Conservation (phyloP, 2,888 invertebrate species). For the Leptothorax acervorum region DNA sequence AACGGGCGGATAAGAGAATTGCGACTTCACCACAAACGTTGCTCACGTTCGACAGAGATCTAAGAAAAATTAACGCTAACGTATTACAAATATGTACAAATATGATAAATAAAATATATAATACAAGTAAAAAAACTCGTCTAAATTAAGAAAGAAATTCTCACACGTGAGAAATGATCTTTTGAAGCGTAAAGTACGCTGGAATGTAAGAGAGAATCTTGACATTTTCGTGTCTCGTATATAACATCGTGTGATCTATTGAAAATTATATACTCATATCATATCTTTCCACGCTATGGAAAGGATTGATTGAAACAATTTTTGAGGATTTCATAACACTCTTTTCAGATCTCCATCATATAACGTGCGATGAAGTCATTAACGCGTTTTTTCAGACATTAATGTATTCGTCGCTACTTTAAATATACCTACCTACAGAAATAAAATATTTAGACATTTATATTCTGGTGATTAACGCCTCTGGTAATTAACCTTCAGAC, state of each 20-base stretch:
- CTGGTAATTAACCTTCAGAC: too few relatives aligned
- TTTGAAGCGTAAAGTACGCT: background rate
- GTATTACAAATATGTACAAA: background rate
- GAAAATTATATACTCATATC: conserved; percentile 2
- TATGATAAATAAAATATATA: background rate
- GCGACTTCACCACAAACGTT: background rate
- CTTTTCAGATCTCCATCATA: background rate
- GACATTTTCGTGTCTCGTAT: conserved; percentile 7
- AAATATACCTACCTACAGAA: background rate
- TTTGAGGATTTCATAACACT: background rate
- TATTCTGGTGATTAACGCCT: background rate
- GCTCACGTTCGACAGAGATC: background rate
- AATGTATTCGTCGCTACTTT: background rate
- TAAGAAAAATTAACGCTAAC: background rate
- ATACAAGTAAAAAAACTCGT: background rate
- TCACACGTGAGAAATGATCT: background rate
- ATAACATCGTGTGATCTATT: background rate
- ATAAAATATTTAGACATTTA: background rate
- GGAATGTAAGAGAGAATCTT: background rate
- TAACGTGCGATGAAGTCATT: background rate
- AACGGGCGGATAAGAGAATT: background rate
- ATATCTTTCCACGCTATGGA: background rate
- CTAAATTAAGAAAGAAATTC: too few relatives aligned
- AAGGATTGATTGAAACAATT: background rate
- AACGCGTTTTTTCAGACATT: background rate